These are phyloP conservation scores for Moxostoma hubbsi DNA, from an alignment of 2,797 vertebrate species.

Conservation along the genomic window DNA sequence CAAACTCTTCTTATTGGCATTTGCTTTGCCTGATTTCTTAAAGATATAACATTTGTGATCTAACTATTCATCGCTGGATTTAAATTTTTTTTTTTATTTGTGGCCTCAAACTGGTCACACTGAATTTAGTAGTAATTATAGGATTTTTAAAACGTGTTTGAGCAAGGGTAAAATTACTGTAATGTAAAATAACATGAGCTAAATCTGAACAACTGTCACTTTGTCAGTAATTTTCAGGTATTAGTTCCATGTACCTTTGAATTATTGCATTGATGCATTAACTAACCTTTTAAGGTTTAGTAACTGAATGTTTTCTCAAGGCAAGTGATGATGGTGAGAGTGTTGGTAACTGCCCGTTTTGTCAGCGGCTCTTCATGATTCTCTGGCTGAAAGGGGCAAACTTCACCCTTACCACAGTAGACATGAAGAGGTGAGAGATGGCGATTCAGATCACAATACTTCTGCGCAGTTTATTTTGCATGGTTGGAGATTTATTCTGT, in stretches of 20 bases:
- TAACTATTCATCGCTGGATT: conserved; percentile 1
- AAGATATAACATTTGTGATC: conserved; percentile 12
- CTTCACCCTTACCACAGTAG: conserved; percentile 92
- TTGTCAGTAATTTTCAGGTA: not conserved
- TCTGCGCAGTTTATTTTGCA: not conserved
- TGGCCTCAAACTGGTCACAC: not conserved
- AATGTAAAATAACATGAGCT: no score
- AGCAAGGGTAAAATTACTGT: no score
- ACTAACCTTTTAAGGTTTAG: not conserved
- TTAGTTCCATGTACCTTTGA: not conserved
- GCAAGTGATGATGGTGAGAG: conserved; percentile 89
- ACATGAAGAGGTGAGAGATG: conserved; percentile 83
- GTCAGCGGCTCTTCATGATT: conserved; percentile 94
- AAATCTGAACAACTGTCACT: not conserved
- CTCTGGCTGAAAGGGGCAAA: conserved; percentile 88
- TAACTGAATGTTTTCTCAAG: conserved; percentile 64
- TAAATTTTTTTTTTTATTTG: conserved; percentile 4
- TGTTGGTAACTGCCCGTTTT: conserved; percentile 91
- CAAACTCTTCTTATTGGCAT: not conserved
- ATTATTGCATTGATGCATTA: not conserved
- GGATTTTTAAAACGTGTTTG: not conserved
- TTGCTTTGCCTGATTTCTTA: conserved; percentile 1
- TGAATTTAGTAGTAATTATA: not conserved
- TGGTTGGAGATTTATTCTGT: not conserved
- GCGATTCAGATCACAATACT: not conserved